phyloP scores from a whole-genome alignment of 2,797 vertebrate species.

The Tamandua tetradactyla region DNA sequence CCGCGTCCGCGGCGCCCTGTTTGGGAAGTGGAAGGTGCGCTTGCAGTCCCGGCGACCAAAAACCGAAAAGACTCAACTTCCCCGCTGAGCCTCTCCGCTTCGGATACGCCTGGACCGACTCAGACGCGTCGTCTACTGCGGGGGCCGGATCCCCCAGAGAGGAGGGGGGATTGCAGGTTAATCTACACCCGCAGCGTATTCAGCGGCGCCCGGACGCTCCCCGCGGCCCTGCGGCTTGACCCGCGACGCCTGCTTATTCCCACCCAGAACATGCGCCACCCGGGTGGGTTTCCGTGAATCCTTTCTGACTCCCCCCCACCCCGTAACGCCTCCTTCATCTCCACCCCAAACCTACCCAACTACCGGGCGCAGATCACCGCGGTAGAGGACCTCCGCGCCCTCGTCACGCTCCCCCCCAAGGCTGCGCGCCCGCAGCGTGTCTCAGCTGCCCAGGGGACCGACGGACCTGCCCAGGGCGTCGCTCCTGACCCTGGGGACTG shows the following conservation, averaged over 20 bases:
- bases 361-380: background rate
- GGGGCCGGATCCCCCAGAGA: background rate
- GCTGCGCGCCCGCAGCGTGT: background rate
- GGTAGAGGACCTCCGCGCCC: background rate
- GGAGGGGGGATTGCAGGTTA: background rate
- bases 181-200: background rate
- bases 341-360: background rate
- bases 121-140: background rate
- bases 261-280: rapidly evolving
- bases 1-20: background rate
- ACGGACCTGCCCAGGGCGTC: rapidly evolving
- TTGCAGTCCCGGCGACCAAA: background rate
- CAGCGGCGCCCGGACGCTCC: no score
- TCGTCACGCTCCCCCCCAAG: rapidly evolving
- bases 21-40: background rate
- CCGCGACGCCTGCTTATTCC: rapidly evolving
- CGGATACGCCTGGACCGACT: background rate
- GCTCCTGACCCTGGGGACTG: rapidly evolving
- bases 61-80: background rate
- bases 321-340: background rate
- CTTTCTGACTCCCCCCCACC: no score
- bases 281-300: rapidly evolving
- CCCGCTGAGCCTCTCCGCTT: background rate
- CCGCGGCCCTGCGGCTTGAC: rapidly evolving
- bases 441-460: background rate